Evolutionary conservation across 2,797 vertebrate species (phyloP).

Genomic region (Silurus aristotelis): DNA sequence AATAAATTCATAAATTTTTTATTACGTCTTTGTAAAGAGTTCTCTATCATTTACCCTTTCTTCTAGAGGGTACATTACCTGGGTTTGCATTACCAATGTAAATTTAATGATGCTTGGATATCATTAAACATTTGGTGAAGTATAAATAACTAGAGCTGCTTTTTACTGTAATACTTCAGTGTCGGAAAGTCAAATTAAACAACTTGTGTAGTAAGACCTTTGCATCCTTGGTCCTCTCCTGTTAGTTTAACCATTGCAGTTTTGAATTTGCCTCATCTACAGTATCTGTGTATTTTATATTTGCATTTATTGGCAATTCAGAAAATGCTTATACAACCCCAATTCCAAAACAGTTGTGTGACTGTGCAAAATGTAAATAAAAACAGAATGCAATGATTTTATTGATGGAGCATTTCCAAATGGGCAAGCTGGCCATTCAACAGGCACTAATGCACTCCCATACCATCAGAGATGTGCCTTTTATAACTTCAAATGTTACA

Average conservation of each 20-base stretch:
- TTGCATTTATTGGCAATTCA: neutral
- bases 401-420: too few species aligned
- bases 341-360: too few species aligned
- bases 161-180: neutral
- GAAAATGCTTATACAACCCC: neutral
- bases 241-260: neutral
- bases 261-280: neutral
- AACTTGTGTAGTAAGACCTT: too few species aligned
- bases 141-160: neutral
- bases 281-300: neutral
- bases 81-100: neutral
- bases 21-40: constrained; percentile 1
- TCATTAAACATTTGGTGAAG: neutral
- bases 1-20: constrained; percentile 4
- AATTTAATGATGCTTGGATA: neutral
- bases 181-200: neutral
- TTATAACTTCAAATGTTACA: too few species aligned
- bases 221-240: neutral
- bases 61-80: neutral
- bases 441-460: too few species aligned
- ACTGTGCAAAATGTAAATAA: too few species aligned
- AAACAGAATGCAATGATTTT: too few species aligned
- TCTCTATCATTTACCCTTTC: constrained; percentile 5
- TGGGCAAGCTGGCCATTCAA: too few species aligned
- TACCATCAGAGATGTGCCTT: too few species aligned